phyloP scores from a whole-genome alignment of 1,140 invertebrate species.

The Cyrtorhinus lividipennis region DNA sequence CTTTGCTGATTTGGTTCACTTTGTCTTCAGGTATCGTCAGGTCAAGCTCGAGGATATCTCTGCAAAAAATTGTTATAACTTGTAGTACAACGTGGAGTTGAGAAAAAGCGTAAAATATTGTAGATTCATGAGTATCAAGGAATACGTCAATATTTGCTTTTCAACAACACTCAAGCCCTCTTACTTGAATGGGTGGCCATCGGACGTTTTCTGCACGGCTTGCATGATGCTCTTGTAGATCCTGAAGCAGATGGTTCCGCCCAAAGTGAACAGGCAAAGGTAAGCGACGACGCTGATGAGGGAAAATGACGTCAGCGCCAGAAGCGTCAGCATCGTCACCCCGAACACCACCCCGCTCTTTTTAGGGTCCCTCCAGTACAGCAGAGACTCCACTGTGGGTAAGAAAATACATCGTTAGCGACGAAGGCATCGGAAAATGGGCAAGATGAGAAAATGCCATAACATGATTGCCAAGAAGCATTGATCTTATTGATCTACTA shows the following conservation, averaged over 20 bases:
- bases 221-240: constrained; percentile 92
- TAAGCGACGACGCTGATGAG: constrained; percentile 92
- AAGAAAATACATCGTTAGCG: constrained; percentile 24
- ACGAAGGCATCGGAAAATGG: neutral
- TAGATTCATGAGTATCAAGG: no score
- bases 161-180: no score
- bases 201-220: constrained; percentile 90
- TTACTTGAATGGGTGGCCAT: constrained; percentile 96
- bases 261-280: constrained; percentile 64
- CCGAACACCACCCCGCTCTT: constrained; percentile 86
- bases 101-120: neutral
- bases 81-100: no score
- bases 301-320: constrained; percentile 87
- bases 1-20: constrained; percentile 68
- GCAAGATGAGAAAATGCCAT: neutral
- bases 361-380: constrained; percentile 93
- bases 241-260: constrained; percentile 76
- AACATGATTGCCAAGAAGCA: neutral
- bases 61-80: no score
- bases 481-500: neutral
- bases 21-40: constrained; percentile 72
- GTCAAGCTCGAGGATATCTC: constrained; percentile 75
- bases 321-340: constrained; percentile 63
- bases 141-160: no score
- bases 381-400: constrained; percentile 81